Percentiles rank a stretch among this genome's conserved stretches.
phyloP scores from a whole-genome alignment of 2,888 invertebrate species.

The Tanypteryx hageni region DNA sequence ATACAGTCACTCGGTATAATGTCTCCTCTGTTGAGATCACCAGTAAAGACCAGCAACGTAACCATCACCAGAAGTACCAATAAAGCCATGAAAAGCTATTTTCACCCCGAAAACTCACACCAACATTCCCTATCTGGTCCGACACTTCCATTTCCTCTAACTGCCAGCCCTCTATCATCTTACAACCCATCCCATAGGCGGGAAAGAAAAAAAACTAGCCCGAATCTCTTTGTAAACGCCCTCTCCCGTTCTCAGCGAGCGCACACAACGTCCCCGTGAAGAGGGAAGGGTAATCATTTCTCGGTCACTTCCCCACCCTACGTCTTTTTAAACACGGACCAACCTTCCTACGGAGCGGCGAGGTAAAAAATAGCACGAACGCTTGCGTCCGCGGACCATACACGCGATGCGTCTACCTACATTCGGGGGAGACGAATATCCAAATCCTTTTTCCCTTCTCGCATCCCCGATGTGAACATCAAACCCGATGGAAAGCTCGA shows the following conservation, averaged over 20 bases:
- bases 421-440: neutral
- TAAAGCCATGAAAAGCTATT: neutral
- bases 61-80: neutral
- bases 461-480: neutral
- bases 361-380: neutral
- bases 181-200: conserved; percentile 25
- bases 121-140: conserved; percentile 48
- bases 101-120: conserved; percentile 25
- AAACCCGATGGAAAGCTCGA: conserved; percentile 38
- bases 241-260: neutral
- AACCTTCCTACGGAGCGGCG: neutral
- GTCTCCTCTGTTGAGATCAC: neutral
- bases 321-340: neutral
- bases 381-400: neutral
- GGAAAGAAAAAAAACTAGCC: neutral
- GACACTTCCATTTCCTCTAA: conserved; percentile 61
- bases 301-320: neutral
- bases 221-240: conserved; percentile 2
- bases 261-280: neutral
- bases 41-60: neutral
- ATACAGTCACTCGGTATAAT: neutral
- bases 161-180: conserved; percentile 48
- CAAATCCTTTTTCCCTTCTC: neutral
- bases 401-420: neutral
- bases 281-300: neutral